Percentiles rank a stretch among this genome's conserved stretches.
phyloP scores from a whole-genome alignment of 2,797 vertebrate species.

The Gymnothorax reevesii region DNA sequence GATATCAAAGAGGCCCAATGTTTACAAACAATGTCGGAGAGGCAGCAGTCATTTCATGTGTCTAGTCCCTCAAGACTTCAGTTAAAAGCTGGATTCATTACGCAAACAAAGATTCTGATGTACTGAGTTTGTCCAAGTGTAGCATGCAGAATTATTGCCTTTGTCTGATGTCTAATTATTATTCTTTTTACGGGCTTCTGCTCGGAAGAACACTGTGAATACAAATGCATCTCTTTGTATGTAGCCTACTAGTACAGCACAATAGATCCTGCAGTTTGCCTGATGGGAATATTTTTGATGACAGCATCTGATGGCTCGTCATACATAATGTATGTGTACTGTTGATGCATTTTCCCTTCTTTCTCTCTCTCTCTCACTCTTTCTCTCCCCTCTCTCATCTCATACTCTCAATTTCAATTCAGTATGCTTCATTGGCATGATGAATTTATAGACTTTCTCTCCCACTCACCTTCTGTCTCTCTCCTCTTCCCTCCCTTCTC shows the following conservation, averaged over 20 bases:
- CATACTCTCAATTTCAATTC: not conserved
- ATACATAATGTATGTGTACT: constrained; percentile 17
- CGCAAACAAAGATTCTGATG: not conserved
- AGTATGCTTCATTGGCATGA: too few relatives aligned
- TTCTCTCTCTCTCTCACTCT: not conserved
- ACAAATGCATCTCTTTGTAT: not conserved
- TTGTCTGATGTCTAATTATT: not conserved
- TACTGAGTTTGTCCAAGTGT: not conserved
- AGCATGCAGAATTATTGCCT: not conserved
- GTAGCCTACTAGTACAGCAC: not conserved
- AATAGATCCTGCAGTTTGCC: not conserved
- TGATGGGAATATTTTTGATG: constrained; percentile 10
- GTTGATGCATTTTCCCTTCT: not conserved
- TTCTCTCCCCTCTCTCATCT: not conserved
- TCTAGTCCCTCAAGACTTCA: not conserved
- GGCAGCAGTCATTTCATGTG: not conserved
- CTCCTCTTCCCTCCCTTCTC: too few relatives aligned
- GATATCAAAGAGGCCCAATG: too few relatives aligned
- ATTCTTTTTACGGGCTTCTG: not conserved
- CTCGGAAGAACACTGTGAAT: constrained; percentile 6
- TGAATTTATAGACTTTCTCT: too few relatives aligned
- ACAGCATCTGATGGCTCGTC: not conserved
- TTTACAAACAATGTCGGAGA: constrained; percentile 2
- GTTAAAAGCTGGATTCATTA: not conserved
- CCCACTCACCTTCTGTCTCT: too few relatives aligned